Evolutionary conservation across 1,140 invertebrate species (phyloP).

Genomic region (Formica exsecta): DNA sequence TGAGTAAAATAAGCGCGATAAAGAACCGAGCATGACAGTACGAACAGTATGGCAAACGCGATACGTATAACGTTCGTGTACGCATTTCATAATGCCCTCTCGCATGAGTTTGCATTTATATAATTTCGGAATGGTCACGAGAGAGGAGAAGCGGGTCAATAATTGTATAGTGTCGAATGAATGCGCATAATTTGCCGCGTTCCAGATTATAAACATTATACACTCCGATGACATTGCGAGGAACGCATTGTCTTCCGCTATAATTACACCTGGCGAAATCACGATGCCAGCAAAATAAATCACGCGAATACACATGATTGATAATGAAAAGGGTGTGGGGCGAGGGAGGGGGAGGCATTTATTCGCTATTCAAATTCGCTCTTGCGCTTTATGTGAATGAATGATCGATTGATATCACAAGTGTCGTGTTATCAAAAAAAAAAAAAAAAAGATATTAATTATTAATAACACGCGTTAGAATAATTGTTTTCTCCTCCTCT

Average conservation of each 20-base stretch:
- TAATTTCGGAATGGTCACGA: slow-evolving; percentile 37
- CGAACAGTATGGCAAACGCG: background rate
- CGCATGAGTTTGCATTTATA: slow-evolving; percentile 54
- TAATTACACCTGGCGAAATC: slow-evolving; percentile 7
- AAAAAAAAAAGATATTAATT: too few relatives aligned
- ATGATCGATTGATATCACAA: slow-evolving; percentile 11
- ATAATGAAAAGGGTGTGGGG: background rate
- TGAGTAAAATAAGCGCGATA: background rate
- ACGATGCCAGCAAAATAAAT: slow-evolving; percentile 19
- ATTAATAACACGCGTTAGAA: background rate
- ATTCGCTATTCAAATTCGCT: slow-evolving; percentile 19
- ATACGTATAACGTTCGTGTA: background rate
- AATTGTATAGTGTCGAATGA: slow-evolving; percentile 46
- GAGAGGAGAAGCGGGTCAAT: background rate
- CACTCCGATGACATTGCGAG: background rate
- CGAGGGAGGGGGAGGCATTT: background rate
- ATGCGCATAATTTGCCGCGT: slow-evolving; percentile 42
- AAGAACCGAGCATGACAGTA: slow-evolving; percentile 17
- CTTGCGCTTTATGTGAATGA: background rate
- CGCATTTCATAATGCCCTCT: background rate
- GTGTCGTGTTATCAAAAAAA: too few relatives aligned
- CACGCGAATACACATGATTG: slow-evolving; percentile 24
- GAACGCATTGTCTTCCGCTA: slow-evolving; percentile 36
- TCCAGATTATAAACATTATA: slow-evolving; percentile 43
- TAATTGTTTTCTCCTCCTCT: background rate